Conservation (phyloP, 2,797 vertebrate species). For the Coregonus sp. region DNA sequence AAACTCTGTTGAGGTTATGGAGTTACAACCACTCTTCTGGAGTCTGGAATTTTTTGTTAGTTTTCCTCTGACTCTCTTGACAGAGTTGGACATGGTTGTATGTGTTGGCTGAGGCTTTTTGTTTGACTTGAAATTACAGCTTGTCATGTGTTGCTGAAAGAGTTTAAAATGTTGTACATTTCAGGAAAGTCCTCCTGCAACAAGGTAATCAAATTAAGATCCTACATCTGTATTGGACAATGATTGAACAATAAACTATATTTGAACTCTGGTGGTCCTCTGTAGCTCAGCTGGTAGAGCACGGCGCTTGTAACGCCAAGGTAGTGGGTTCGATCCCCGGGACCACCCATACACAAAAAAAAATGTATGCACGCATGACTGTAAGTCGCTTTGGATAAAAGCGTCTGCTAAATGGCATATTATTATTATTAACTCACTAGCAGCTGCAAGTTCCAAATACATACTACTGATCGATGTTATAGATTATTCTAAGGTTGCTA, state of each 20-base stretch:
- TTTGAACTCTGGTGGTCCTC: too few relatives aligned
- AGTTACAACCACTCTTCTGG: slow-evolving; percentile 24
- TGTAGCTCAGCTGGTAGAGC: too few relatives aligned
- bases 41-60: slow-evolving; percentile 50
- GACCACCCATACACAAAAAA: too few relatives aligned
- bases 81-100: slow-evolving; percentile 48
- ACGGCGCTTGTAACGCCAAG: too few relatives aligned
- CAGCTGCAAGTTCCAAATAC: not conserved
- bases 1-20: slow-evolving; percentile 29
- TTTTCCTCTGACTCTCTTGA: slow-evolving; percentile 48
- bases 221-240: not conserved
- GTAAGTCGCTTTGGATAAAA: too few relatives aligned
- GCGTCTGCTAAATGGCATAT: too few relatives aligned
- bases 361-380: too few relatives aligned
- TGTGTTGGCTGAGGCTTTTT: slow-evolving; percentile 49
- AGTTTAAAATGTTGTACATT: not conserved
- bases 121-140: slow-evolving; percentile 42
- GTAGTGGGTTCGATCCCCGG: too few relatives aligned
- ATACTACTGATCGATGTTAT: not conserved
- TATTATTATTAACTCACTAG: not conserved
- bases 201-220: too few relatives aligned
- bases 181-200: too few relatives aligned
- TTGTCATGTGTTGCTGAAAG: slow-evolving; percentile 43
- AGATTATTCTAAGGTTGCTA: not conserved
- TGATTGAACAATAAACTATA: not conserved